Percentiles rank a stretch among this genome's conserved stretches.
Conservation (phyloP, 2,797 vertebrate species). For the Neoniphon sammara region DNA sequence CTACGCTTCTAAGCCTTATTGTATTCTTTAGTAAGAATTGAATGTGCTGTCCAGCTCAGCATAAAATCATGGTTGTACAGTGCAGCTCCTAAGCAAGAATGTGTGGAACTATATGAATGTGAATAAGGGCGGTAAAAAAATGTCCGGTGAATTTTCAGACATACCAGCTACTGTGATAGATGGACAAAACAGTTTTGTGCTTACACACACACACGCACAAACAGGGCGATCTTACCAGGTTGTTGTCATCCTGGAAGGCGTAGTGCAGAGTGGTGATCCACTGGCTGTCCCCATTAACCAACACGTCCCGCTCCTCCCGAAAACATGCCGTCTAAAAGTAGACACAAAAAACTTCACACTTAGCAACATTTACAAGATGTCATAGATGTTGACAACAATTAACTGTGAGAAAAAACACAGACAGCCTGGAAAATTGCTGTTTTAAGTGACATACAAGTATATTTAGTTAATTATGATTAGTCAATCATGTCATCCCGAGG, state of each 20-base stretch:
- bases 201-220: not conserved
- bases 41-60: conserved; percentile 42
- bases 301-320: conserved; percentile 96
- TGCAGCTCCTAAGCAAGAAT: conserved; percentile 24
- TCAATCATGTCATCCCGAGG: no score
- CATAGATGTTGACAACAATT: not conserved
- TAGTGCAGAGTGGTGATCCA: conserved; percentile 99
- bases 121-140: not conserved
- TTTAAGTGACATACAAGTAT: not conserved
- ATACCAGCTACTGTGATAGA: not conserved
- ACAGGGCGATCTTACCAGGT: conserved; percentile 85
- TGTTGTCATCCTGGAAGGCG: conserved; percentile 98
- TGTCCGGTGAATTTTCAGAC: not conserved
- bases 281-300: conserved; percentile 97
- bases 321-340: conserved; percentile 94
- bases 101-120: conserved; percentile 23
- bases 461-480: no score
- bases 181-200: not conserved
- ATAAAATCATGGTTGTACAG: conserved; percentile 6
- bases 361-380: not conserved
- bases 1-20: conserved; percentile 42
- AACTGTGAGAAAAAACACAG: no score
- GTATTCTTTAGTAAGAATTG: conserved; percentile 43
- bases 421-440: not conserved
- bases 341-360: not conserved